Conservation (phyloP, 2,888 invertebrate genomes). For the Callosobruchus maculatus region DNA sequence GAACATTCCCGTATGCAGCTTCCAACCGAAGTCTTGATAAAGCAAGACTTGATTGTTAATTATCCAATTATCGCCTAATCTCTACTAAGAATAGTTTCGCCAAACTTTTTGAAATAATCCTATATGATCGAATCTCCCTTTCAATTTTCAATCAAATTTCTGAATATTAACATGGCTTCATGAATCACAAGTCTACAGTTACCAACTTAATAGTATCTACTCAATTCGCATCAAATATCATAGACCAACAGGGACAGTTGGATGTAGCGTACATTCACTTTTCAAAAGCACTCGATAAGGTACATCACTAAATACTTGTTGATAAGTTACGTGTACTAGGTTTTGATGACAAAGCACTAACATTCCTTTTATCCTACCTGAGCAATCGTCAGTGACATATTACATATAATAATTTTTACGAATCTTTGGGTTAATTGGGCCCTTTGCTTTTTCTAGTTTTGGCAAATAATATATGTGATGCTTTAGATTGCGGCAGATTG, state of each 20-base stretch:
- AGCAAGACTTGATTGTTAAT: no score
- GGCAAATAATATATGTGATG: neutral
- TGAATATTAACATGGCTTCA: neutral
- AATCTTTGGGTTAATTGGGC: neutral
- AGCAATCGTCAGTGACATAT: neutral
- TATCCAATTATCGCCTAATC: slow-evolving; percentile 1
- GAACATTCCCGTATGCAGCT: no score
- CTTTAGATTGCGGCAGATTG: neutral
- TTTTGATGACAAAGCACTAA: neutral
- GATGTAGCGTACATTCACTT: neutral
- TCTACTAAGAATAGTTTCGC: neutral
- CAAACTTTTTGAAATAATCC: neutral
- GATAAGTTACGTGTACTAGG: neutral
- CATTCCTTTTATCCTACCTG: neutral
- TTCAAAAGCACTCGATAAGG: neutral
- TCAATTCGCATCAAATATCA: neutral
- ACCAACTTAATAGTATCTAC: neutral
- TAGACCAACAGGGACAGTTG: neutral
- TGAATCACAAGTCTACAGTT: neutral
- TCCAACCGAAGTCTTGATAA: no score
- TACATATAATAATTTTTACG: neutral
- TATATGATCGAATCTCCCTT: neutral
- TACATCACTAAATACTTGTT: neutral
- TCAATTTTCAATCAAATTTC: neutral
- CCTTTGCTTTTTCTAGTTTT: neutral